A percentile compares a stretch with the other conserved stretches of the same genome.
Conservation (phyloP, 2,888 invertebrate species). For the Hyalella azteca region DNA sequence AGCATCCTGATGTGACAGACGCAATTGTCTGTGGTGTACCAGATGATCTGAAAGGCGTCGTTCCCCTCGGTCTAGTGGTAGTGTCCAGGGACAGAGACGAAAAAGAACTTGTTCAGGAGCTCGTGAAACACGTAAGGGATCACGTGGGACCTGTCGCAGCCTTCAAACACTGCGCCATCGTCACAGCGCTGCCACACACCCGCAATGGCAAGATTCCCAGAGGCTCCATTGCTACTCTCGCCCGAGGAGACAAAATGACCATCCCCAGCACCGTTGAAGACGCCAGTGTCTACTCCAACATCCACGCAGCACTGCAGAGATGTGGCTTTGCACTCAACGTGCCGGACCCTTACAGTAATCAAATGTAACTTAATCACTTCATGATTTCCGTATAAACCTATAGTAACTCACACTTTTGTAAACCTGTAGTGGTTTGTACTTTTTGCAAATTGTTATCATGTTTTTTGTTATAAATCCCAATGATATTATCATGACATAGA, state of each 20-base stretch:
- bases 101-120: constrained; percentile 67
- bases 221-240: constrained; percentile 83
- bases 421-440: too few species aligned
- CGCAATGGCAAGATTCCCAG: constrained; percentile 84
- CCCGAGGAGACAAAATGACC: constrained; percentile 78
- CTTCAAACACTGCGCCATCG: constrained; percentile 79
- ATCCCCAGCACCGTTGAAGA: constrained; percentile 87
- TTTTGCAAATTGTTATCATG: too few species aligned
- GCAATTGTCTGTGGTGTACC: constrained; percentile 89
- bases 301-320: constrained; percentile 72
- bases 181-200: constrained; percentile 83
- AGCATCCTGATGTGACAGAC: constrained; percentile 85
- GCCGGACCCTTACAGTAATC: not conserved
- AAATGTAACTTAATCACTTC: too few species aligned
- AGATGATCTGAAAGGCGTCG: constrained; percentile 86
- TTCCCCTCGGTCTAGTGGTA: constrained; percentile 86
- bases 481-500: too few species aligned
- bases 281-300: constrained; percentile 78
- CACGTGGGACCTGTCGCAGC: constrained; percentile 87
- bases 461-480: too few species aligned
- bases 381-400: too few species aligned
- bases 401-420: too few species aligned
- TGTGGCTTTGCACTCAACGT: constrained; percentile 45
- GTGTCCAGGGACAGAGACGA: constrained; percentile 65
- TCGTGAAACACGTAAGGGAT: constrained; percentile 70